phyloP scores from a whole-genome alignment of 1,140 invertebrate genomes.

The Melipona quadrifasciata region DNA sequence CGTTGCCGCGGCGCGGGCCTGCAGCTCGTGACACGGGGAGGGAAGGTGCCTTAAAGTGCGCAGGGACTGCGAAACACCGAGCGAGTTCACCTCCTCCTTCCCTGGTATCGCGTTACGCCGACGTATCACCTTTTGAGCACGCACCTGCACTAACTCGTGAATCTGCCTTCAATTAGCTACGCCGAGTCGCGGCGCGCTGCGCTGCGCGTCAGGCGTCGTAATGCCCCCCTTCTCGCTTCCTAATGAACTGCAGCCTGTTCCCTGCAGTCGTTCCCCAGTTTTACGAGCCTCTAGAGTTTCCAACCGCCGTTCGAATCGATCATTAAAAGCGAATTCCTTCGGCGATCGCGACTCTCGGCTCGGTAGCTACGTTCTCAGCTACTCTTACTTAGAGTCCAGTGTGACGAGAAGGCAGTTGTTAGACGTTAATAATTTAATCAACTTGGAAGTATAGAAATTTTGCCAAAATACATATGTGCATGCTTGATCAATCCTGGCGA shows the following conservation, averaged over 20 bases:
- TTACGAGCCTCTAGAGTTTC: constrained; percentile 20
- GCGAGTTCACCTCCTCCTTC: neutral
- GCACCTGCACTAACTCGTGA: constrained; percentile 35
- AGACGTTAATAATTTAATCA: too few relatives aligned
- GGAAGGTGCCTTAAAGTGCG: constrained; percentile 23
- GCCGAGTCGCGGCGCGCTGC: neutral
- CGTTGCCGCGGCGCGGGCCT: neutral
- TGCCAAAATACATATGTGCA: too few relatives aligned
- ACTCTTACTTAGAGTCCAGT: neutral
- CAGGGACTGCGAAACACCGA: constrained; percentile 11
- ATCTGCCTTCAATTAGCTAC: constrained; percentile 50
- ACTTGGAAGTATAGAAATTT: too few relatives aligned
- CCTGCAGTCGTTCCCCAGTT: neutral
- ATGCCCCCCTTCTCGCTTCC: neutral
- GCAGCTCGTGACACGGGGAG: neutral
- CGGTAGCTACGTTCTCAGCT: neutral
- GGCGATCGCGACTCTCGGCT: neutral
- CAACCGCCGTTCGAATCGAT: neutral
- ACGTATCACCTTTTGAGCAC: constrained; percentile 39
- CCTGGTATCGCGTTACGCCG: constrained; percentile 25
- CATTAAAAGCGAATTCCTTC: neutral
- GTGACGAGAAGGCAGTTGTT: too few relatives aligned
- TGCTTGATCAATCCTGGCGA: too few relatives aligned
- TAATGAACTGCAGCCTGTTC: constrained; percentile 24
- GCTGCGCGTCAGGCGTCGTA: neutral